Percentiles rank a stretch among this genome's conserved stretches.
Conservation (phyloP, 30 jellyfish, hydroid and myxozoan species). For the Aurelia coerulea region DNA sequence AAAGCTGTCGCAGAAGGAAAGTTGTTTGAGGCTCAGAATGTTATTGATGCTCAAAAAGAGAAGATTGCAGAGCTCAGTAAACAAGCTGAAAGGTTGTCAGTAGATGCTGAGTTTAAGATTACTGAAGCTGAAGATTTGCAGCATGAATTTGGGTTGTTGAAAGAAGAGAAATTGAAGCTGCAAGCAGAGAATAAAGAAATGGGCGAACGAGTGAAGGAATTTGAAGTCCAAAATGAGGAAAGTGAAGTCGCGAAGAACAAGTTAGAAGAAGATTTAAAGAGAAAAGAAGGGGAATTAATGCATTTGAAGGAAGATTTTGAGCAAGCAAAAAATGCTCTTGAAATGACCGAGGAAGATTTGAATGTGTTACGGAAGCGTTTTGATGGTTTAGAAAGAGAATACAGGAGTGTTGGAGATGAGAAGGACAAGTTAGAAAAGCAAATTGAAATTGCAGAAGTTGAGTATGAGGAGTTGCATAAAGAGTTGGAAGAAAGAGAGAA, state of each 20-base stretch:
- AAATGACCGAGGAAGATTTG: constrained; percentile 5
- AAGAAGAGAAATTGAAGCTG: constrained; percentile 30
- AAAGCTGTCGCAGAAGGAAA: constrained; percentile 55
- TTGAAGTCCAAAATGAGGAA: constrained; percentile 5
- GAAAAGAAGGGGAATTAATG: constrained; percentile 13
- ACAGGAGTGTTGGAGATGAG: constrained; percentile 34
- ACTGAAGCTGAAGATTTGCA: constrained; percentile 5
- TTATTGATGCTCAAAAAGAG: constrained; percentile 38
- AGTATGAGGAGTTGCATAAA: constrained; percentile 55
- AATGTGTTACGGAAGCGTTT: constrained; percentile 16
- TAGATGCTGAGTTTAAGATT: constrained; percentile 11
- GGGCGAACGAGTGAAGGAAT: constrained; percentile 10
- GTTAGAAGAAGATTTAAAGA: constrained; percentile 25
- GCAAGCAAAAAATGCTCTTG: background rate
- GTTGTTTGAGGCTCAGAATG: constrained; percentile 42
- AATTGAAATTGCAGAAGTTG: constrained; percentile 58
- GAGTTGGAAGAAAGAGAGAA: constrained; percentile 65
- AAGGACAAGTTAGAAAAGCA: constrained; percentile 46
- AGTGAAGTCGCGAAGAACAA: background rate
- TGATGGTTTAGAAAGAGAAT: constrained; percentile 48
- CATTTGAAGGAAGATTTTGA: constrained; percentile 8
- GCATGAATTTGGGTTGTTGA: constrained; percentile 14
- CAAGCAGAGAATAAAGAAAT: constrained; percentile 13
- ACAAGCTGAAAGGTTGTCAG: constrained; percentile 7
- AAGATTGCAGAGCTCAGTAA: constrained; percentile 34